phyloP scores from a whole-genome alignment of 2,888 invertebrate genomes.

The Dioctria linearis region DNA sequence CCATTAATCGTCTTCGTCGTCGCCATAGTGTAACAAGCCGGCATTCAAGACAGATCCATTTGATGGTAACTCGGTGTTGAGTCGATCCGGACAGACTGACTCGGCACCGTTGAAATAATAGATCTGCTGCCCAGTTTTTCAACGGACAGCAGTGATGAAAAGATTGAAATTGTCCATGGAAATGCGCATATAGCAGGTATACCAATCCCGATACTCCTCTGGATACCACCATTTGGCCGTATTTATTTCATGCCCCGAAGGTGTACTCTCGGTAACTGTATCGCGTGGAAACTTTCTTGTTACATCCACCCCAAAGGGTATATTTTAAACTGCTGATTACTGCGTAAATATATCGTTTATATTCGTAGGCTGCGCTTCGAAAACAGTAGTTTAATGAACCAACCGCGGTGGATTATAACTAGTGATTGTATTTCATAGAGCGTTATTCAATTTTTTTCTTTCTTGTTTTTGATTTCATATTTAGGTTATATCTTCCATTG shows the following conservation, averaged over 20 bases:
- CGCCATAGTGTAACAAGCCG: constrained; percentile 4
- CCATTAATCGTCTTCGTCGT: not conserved
- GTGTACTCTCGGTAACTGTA: constrained; percentile 34
- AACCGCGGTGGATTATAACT: constrained; percentile 14
- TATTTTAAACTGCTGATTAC: constrained; percentile 12
- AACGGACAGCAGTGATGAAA: constrained; percentile 26
- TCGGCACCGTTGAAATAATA: constrained; percentile 8
- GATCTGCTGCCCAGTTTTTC: constrained; percentile 3
- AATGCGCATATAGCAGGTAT: not conserved
- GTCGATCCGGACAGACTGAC: not conserved
- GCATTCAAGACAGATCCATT: not conserved
- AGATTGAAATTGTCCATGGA: constrained; percentile 16
- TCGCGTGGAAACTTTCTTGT: constrained; percentile 32
- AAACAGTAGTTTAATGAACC: constrained; percentile 43
- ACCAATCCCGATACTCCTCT: not conserved
- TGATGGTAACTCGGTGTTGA: not conserved
- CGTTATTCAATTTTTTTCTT: not conserved
- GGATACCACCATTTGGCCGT: constrained; percentile 9
- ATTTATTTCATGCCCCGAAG: constrained; percentile 6
- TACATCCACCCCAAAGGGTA: constrained; percentile 21
- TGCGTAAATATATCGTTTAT: constrained; percentile 35
- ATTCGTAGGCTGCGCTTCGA: not conserved
- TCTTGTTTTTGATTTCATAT: constrained; percentile 1
- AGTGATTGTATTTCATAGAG: constrained; percentile 7
- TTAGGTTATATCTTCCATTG: not conserved